These are phyloP conservation scores for Tychaedon coryphoeus DNA, from an alignment of 2,113 vertebrate species.

Conservation along the genomic window DNA sequence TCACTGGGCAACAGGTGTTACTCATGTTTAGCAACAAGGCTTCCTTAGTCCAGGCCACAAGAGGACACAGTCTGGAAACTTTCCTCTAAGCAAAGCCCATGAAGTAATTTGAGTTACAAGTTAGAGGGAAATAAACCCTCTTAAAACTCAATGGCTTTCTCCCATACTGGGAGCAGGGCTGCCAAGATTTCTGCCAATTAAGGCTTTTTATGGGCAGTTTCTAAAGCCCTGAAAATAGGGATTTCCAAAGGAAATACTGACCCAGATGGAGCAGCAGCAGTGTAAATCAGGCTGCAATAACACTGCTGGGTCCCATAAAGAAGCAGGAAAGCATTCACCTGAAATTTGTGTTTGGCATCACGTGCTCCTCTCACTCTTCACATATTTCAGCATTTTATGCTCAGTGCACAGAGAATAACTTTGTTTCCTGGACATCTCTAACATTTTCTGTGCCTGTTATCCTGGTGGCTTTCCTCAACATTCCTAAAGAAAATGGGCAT, in stretches of 20 bases:
- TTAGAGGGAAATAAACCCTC: not conserved
- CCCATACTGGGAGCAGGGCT: not conserved
- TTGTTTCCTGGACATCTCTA: not conserved
- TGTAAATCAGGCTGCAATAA: not conserved
- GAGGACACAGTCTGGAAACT: not conserved
- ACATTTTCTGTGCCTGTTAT: not conserved
- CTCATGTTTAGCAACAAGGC: not conserved
- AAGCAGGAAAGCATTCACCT: not conserved
- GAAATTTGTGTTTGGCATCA: not conserved
- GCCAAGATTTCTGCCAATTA: not conserved
- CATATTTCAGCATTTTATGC: not conserved
- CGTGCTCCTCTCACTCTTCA: not conserved
- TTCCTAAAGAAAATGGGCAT: not conserved
- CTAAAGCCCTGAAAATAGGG: not conserved
- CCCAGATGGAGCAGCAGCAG: not conserved
- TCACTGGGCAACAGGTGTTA: not conserved
- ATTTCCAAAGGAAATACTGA: not conserved
- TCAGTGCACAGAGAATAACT: not conserved
- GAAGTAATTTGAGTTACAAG: not conserved
- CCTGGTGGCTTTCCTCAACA: not conserved
- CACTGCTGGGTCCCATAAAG: not conserved
- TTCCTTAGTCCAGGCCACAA: not conserved
- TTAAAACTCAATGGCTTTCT: not conserved
- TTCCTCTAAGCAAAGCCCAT: not conserved
- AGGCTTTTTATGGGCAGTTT: not conserved